phyloP scores from a whole-genome alignment of 53 echinoderm and acorn worm genomes.

The Temnopleurus reevesii region DNA sequence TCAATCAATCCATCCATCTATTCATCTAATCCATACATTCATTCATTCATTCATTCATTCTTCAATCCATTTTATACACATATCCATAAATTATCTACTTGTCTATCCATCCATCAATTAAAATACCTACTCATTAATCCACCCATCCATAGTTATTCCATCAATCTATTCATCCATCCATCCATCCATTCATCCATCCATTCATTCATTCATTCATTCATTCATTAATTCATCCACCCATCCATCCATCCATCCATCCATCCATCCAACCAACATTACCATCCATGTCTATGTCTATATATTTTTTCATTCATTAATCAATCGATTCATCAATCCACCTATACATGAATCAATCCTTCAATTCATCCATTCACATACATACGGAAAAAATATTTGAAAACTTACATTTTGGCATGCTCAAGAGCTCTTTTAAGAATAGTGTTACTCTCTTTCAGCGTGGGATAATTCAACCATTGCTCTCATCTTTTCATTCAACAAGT shows the following conservation, averaged over 20 bases:
- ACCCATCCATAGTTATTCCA: background rate
- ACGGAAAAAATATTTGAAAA: background rate
- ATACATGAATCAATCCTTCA: too few species aligned
- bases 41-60: background rate
- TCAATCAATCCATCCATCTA: background rate
- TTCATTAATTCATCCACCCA: background rate
- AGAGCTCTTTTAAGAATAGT: constrained; percentile 86
- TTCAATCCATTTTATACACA: background rate
- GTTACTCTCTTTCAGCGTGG: constrained; percentile 80
- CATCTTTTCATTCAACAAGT: constrained; percentile 75
- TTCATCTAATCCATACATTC: background rate
- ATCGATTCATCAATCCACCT: too few species aligned
- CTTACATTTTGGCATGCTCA: constrained; percentile 90
- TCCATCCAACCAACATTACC: background rate
- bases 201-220: background rate
- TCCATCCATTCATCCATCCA: background rate
- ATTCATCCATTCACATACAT: too few species aligned
- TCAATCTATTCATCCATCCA: background rate
- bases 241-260: background rate
- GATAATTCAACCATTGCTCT: constrained; percentile 88
- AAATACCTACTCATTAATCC: background rate
- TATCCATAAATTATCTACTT: background rate
- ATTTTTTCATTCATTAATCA: too few species aligned
- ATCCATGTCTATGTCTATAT: background rate
- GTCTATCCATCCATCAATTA: background rate